Conservation (phyloP, 2,113 vertebrate genomes). For the Eurystomus gularis region DNA sequence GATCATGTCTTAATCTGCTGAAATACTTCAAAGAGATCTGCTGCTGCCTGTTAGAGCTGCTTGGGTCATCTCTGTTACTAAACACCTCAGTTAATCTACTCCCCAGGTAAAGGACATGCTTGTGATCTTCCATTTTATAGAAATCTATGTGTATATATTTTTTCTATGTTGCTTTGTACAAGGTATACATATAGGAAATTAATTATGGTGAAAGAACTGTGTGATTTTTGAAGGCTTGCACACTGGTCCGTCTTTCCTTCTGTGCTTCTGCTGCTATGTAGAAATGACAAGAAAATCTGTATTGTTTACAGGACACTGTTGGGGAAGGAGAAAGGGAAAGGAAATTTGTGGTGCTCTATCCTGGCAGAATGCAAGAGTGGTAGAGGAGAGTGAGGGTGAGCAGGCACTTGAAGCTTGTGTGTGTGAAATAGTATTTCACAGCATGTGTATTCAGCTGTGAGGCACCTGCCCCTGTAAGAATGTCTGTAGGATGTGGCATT, state of each 20-base stretch:
- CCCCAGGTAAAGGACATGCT: neutral
- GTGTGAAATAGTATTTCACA: neutral
- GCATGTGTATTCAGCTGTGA: conserved; percentile 1
- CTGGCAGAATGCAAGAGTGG: neutral
- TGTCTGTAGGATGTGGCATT: neutral
- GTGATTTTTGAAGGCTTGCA: neutral
- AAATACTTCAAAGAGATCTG: neutral
- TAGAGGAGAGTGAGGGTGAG: neutral
- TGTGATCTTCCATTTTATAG: neutral
- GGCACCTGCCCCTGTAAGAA: neutral
- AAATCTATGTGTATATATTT: accelerated
- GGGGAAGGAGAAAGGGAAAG: neutral
- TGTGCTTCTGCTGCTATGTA: neutral
- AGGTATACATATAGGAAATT: neutral
- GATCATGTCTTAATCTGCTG: neutral
- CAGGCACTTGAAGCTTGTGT: neutral
- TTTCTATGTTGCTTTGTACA: neutral
- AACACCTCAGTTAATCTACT: neutral
- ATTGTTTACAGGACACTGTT: neutral
- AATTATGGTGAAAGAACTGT: neutral
- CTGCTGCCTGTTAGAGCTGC: neutral
- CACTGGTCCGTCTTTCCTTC: neutral
- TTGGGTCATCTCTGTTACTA: neutral
- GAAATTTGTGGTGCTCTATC: neutral
- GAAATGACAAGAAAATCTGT: neutral